Evolutionary conservation across 1,140 invertebrate species (phyloP), one percentile per base, ranked within the genome.

Genomic region (Orchestia grillus): DNA sequence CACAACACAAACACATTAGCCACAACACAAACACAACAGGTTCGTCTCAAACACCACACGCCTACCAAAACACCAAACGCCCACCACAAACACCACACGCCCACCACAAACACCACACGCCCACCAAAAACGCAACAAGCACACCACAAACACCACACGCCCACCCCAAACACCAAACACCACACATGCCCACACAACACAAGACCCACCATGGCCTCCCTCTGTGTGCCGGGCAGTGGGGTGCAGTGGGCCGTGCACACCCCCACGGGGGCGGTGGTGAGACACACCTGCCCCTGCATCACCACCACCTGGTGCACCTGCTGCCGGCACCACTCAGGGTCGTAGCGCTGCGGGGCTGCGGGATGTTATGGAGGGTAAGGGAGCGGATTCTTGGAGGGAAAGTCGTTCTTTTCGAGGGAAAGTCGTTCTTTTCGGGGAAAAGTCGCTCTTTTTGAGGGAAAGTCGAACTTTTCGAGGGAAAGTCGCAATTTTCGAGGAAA

Each of bases 121-220:
- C 62, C 1, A 36, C 62, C 28, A 36, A 3, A 77, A 36, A 36
- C 6, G 28, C 62, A 36, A 3, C 1, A 23, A 3, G 28, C 28
- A 77, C 62, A 77, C 11, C 47, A 53, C 47, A 53, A 53, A 19
- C 62, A 77, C 47, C 47, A 53, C 47, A n/a, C n/a, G 87, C 6
- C 6, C 40, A 91, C 88, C 23, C 88, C 23, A n/a, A n/a, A n/a
- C n/a, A 53, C 47, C 87, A 88, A 8, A 43, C 23, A 91, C 3
- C 88, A 91, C 28, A 43, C 41, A 43, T 88, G 87, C 6, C 6
- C 40, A 91, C 88, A 91, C 88, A 91, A 15, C 62, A 36, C 28
- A 77, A 15, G 36, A 77, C 92, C 19, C 92, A 94, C 92, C 92
- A 94, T 94, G 41, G 92, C 92, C 43, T 94, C 92, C 40, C 92